phyloP scores from a whole-genome alignment of 2,113 vertebrate genomes.

The Pluvialis apricaria region DNA sequence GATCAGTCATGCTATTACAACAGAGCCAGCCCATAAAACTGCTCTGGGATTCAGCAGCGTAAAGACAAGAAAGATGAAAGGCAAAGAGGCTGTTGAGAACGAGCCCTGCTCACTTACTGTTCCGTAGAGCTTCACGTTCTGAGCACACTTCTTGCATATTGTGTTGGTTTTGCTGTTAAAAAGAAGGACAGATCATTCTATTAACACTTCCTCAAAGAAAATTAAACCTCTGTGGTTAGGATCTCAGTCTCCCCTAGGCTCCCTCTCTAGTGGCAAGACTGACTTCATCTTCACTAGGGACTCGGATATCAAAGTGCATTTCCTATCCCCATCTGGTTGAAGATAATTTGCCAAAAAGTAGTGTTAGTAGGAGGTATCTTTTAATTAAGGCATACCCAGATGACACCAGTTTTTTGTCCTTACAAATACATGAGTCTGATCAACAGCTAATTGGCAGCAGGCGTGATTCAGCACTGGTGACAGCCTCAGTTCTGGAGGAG shows the following conservation, averaged over 20 bases:
- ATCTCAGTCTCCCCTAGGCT: background rate
- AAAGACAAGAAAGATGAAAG: background rate
- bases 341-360: background rate
- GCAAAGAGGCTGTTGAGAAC: background rate
- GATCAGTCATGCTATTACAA: background rate
- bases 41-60: background rate
- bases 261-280: background rate
- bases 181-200: background rate
- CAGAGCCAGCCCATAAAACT: background rate
- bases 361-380: background rate
- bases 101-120: constrained; percentile 68
- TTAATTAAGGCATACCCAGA: background rate
- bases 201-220: background rate
- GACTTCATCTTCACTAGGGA: background rate
- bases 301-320: background rate
- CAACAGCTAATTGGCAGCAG: background rate
- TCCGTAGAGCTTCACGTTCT: constrained; percentile 81
- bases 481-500: background rate
- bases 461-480: background rate
- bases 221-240: background rate
- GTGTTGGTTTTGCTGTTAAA: constrained; percentile 80
- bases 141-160: constrained; percentile 83
- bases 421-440: background rate
- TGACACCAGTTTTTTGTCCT: background rate
- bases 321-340: background rate